Conservation (phyloP, 1,140 invertebrate genomes). For the Drosophila pallidifrons region DNA sequence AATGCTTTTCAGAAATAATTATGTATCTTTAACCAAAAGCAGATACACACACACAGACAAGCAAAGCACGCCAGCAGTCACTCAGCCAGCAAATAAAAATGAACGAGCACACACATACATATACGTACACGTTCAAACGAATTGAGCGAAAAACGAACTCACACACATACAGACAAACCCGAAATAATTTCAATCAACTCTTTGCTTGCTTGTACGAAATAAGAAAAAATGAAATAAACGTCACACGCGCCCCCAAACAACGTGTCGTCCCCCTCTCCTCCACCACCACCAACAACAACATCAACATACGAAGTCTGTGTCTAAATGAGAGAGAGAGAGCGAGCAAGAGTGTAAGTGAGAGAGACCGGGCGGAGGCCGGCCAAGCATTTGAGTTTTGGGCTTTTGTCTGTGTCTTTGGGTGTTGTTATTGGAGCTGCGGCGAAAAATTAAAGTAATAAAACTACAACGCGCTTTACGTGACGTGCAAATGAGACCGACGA, state of each 20-base stretch:
- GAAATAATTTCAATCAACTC: slow-evolving; percentile 82
- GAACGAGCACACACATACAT: slow-evolving; percentile 49
- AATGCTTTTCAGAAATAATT: slow-evolving; percentile 85
- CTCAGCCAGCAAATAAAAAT: slow-evolving; percentile 55
- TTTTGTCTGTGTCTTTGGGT: slow-evolving; percentile 36
- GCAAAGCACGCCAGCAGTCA: slow-evolving; percentile 34
- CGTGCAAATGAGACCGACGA: slow-evolving; percentile 71
- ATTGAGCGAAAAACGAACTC: slow-evolving; percentile 65
- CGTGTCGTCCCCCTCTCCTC: slow-evolving; percentile 28
- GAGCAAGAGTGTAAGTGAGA: slow-evolving; percentile 15
- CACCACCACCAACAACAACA: slow-evolving; percentile 18
- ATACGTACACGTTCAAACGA: slow-evolving; percentile 39
- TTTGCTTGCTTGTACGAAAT: slow-evolving; percentile 57
- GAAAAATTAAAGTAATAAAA: slow-evolving; percentile 78
- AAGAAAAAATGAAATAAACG: slow-evolving; percentile 69
- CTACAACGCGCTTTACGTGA: slow-evolving; percentile 61
- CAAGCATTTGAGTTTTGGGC: slow-evolving; percentile 36
- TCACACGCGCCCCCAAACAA: slow-evolving; percentile 69
- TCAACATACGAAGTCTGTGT: slow-evolving; percentile 15
- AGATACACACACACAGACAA: slow-evolving; percentile 63
- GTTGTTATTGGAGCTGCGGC: slow-evolving; percentile 49
- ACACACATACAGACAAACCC: slow-evolving; percentile 28
- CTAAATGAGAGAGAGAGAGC: slow-evolving; percentile 6
- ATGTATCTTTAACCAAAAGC: slow-evolving; percentile 81
- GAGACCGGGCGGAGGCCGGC: slow-evolving; percentile 22